phyloP scores from a whole-genome alignment of 2,113 vertebrate species.

The Chroicocephalus ridibundus region DNA sequence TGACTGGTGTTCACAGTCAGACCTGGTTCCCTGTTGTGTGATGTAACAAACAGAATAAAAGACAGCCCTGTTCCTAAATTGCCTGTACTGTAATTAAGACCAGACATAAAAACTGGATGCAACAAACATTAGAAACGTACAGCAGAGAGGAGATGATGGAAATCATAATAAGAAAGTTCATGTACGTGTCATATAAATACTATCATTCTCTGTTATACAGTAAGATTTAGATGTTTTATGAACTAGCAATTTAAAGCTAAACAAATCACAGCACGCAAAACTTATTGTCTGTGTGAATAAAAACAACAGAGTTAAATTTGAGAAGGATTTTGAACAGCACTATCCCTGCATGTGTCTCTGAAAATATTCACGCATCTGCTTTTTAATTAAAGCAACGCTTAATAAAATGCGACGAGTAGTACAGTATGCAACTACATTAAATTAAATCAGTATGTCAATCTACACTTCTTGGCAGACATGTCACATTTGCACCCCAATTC shows the following conservation, averaged over 20 bases:
- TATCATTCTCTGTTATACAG: not conserved
- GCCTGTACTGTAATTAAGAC: not conserved
- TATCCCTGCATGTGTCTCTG: not conserved
- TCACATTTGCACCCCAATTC: not conserved
- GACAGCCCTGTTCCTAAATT: not conserved
- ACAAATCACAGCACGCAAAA: not conserved
- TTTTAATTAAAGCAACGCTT: not conserved
- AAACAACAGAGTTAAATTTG: not conserved
- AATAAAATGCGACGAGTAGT: not conserved
- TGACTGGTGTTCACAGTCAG: conserved; percentile 1
- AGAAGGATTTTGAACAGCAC: not conserved
- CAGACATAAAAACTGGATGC: not conserved
- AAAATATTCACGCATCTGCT: not conserved
- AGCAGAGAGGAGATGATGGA: not conserved
- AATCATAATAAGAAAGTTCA: not conserved
- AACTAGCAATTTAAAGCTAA: not conserved
- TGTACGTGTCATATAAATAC: not conserved
- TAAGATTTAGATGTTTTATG: not conserved
- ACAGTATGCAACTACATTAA: not conserved
- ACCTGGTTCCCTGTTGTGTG: not conserved
- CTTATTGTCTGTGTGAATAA: not conserved
- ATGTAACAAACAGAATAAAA: conserved; percentile 8
- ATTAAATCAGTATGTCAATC: not conserved
- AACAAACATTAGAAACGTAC: not conserved
- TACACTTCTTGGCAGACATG: not conserved